A percentile compares a stretch with the other conserved stretches of the same genome.
Evolutionary conservation across 2,888 invertebrate species (phyloP).

Genomic region (Ashinkailepas kermadecensis): DNA sequence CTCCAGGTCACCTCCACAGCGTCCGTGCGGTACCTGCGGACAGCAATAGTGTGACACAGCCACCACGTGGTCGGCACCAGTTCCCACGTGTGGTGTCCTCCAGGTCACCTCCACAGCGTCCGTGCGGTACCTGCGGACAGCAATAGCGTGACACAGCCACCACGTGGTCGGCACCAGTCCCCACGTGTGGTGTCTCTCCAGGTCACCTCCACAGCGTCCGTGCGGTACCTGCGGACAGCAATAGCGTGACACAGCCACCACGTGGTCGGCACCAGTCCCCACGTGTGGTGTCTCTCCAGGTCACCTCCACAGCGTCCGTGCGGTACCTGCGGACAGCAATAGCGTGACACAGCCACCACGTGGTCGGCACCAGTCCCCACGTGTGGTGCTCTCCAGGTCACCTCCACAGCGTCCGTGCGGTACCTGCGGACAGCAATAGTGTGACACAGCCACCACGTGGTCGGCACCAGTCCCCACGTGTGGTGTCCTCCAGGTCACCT

Average conservation of each 20-base stretch:
- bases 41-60: background rate
- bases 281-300: slow-evolving; percentile 70
- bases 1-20: slow-evolving; percentile 82
- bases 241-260: too few species aligned
- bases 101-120: slow-evolving; percentile 81
- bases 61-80: too few species aligned
- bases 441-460: too few species aligned
- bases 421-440: slow-evolving; percentile 37
- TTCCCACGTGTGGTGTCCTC: slow-evolving; percentile 48
- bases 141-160: background rate
- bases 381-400: slow-evolving; percentile 77
- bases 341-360: too few species aligned
- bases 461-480: too few species aligned
- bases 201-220: slow-evolving; percentile 76
- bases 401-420: slow-evolving; percentile 78
- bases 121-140: slow-evolving; percentile 52
- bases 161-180: too few species aligned
- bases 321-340: slow-evolving; percentile 45
- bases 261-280: too few species aligned
- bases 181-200: too few species aligned
- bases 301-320: slow-evolving; percentile 78
- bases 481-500: slow-evolving; percentile 82
- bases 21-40: slow-evolving; percentile 59
- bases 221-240: slow-evolving; percentile 49
- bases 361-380: too few species aligned